phyloP scores from a whole-genome alignment of 2,888 invertebrate genomes.

The Dascillus cervinus region DNA sequence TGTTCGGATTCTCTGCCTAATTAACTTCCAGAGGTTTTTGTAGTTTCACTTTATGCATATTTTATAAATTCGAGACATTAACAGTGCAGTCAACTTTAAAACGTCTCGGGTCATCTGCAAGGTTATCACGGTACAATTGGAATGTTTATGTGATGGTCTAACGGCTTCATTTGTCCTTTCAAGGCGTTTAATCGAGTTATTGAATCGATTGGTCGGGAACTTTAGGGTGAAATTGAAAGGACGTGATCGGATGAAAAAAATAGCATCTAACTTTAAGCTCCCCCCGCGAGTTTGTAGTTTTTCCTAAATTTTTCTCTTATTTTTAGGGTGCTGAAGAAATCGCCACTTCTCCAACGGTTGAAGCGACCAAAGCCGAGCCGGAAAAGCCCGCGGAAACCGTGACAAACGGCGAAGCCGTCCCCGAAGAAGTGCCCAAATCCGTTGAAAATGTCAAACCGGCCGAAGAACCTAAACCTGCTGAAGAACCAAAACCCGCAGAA shows the following conservation, averaged over 20 bases:
- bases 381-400: conserved; percentile 20
- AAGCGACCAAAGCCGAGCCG: conserved; percentile 30
- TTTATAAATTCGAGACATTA: too few species aligned
- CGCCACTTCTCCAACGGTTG: conserved; percentile 30
- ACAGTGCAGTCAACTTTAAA: not conserved
- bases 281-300: too few species aligned
- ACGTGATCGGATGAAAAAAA: too few species aligned
- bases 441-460: conserved; percentile 8
- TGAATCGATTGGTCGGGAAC: conserved; percentile 1
- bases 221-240: not conserved
- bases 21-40: too few species aligned
- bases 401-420: conserved; percentile 20
- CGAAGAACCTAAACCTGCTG: conserved; percentile 15
- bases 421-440: conserved; percentile 18
- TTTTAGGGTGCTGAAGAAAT: conserved; percentile 36
- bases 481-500: conserved; percentile 21
- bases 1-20: conserved; percentile 7
- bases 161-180: conserved; percentile 6
- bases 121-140: conserved; percentile 9
- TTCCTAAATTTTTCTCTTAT: conserved; percentile 10
- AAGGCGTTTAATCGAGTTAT: conserved; percentile 9
- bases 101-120: conserved; percentile 3
- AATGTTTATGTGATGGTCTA: conserved; percentile 6
- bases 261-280: too few species aligned
- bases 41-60: too few species aligned